Conservation (phyloP, 2,888 invertebrate genomes). For the Axea sp. region DNA sequence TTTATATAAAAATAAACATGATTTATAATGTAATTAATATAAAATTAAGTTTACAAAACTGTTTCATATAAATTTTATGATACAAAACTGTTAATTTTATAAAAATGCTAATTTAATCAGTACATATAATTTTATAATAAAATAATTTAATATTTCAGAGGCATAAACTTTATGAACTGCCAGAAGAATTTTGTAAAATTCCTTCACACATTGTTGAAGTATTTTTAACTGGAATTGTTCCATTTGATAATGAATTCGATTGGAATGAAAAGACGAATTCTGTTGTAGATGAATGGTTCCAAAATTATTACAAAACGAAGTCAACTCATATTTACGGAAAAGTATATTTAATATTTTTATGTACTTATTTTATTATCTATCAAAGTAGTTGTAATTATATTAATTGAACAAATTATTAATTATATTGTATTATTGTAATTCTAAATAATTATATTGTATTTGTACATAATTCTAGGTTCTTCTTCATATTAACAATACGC, state of each 20-base stretch:
- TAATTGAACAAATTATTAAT: no score
- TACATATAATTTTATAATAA: background rate
- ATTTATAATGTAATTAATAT: no score
- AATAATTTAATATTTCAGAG: constrained; percentile 65
- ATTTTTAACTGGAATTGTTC: constrained; percentile 80
- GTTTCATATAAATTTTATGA: no score
- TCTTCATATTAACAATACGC: constrained; percentile 82
- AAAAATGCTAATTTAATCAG: no score
- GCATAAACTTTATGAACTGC: constrained; percentile 76
- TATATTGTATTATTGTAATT: constrained; percentile 14
- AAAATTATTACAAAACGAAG: constrained; percentile 66
- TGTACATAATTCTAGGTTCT: constrained; percentile 75
- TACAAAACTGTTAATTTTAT: no score
- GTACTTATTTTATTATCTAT: background rate
- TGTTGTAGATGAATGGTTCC: constrained; percentile 77
- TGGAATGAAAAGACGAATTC: constrained; percentile 81
- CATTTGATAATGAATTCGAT: constrained; percentile 81
- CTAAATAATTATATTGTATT: constrained; percentile 3
- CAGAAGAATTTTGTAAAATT: constrained; percentile 75
- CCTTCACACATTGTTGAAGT: constrained; percentile 81
- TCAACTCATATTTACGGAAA: constrained; percentile 74
- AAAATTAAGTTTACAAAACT: no score
- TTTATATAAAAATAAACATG: background rate
- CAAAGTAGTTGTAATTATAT: no score
- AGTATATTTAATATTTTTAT: constrained; percentile 80